Base-by-base conservation (phyloP, 1,140 invertebrate species). In the Cylas formicarius region DNA sequence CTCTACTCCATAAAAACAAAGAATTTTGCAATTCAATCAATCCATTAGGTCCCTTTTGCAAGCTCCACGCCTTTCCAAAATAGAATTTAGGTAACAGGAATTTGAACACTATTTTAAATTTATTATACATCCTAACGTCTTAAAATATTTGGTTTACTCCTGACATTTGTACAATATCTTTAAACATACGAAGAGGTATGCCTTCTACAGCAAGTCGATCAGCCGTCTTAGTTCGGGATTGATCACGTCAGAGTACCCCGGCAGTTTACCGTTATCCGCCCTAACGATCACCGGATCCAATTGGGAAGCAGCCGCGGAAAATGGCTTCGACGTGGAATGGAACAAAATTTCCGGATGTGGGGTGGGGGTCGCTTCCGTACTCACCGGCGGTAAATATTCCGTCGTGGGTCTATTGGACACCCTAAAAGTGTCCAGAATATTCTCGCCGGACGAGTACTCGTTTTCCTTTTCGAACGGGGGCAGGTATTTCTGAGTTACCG, bases 281-380 rank as follows among this genome's bases (percentile, higher is more conserved):
- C 31, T 26, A 8, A 35, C 33, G 11, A n/a, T 20, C 2, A 20
- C 22, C 8, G 33, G 18, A 6, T 18, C 10, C 11, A 11, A 13
- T 23, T 37, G 19, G 26, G 7, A 10, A 11, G 35, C 35, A 1
- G 1, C 35, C 5, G 6, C 26, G n/a, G n/a, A n/a, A 31, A 34
- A 22, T 9, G 11, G 40, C 3, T 9, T 22, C 10, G 13, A 40
- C 9, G 46, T 42, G 9, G 39, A 42, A 26, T 37, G 39, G 3
- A 48, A 22, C 3, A 48, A 13, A 36, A 48, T 42, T 19, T 48
- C 46, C 2, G 46, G 46, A 42, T 48, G 46, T 2, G 46, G 46
- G 19, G 46, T 48, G 11, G 46, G 46, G n/a, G 35, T 11, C 13
- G 11, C 11, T 9, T 8, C 5, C 14, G 17, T 26, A 14, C 19